Conservation (phyloP, 53 echinoderm and acorn worm genomes). For the Echinometra lucunter region DNA sequence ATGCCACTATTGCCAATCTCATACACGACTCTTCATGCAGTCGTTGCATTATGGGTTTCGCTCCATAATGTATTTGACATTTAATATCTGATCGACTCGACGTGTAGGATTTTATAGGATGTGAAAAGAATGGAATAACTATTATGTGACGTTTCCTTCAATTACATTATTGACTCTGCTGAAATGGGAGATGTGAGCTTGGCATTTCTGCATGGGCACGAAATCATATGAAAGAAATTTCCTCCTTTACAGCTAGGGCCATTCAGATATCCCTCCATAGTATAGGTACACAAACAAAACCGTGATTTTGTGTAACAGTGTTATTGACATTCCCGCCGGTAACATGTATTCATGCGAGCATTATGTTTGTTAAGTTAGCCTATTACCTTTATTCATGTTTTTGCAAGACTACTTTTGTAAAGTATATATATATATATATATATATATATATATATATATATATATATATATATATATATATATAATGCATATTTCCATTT, state of each 20-base stretch:
- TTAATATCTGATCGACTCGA: conserved; percentile 17
- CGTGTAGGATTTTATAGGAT: conserved; percentile 21
- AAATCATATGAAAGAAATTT: not conserved
- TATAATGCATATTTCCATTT: too few relatives aligned
- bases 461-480: too few relatives aligned
- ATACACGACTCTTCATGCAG: not conserved
- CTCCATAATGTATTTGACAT: conserved; percentile 48
- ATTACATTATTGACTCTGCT: not conserved
- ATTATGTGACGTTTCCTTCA: conserved; percentile 17
- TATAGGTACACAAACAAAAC: too few relatives aligned
- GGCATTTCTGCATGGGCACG: not conserved
- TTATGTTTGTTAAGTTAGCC: too few relatives aligned
- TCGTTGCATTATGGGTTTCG: conserved; percentile 8
- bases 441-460: too few relatives aligned
- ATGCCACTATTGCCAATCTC: not conserved
- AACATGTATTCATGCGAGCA: not conserved
- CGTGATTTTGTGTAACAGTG: not conserved
- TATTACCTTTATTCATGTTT: too few relatives aligned
- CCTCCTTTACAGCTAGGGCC: not conserved
- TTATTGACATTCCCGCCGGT: not conserved
- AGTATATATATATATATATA: too few relatives aligned
- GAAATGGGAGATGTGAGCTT: not conserved
- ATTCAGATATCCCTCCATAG: not conserved
- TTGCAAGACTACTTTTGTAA: too few relatives aligned
- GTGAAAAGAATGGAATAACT: conserved; percentile 42